phyloP scores from a whole-genome alignment of 2,113 vertebrate species.

The Tiliqua scincoides region DNA sequence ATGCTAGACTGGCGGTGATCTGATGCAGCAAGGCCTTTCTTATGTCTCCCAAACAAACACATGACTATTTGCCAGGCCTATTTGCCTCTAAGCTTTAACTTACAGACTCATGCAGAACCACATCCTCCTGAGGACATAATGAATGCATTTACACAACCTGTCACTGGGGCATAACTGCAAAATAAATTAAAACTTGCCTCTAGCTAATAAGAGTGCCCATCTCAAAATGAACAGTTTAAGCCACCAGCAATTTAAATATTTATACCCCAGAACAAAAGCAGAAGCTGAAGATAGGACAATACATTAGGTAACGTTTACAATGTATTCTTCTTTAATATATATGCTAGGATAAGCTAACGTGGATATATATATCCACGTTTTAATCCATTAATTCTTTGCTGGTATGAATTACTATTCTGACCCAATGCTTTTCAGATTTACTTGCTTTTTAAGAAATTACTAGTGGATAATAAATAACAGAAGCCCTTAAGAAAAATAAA shows the following conservation, averaged over 20 bases:
- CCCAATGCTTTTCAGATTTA: not conserved
- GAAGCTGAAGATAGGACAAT: not conserved
- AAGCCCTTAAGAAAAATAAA: not conserved
- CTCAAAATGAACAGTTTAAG: slow-evolving; percentile 37
- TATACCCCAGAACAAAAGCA: slow-evolving; percentile 1
- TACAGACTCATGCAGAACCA: not conserved
- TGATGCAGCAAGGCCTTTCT: not conserved
- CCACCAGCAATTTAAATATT: slow-evolving; percentile 35
- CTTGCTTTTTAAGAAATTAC: not conserved
- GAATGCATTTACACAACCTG: slow-evolving; percentile 29
- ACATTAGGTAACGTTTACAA: not conserved
- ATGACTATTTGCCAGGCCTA: not conserved
- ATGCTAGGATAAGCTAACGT: not conserved
- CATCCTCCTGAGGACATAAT: not conserved
- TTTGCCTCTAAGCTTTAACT: not conserved
- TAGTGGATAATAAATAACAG: not conserved
- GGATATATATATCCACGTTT: not conserved
- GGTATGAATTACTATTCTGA: not conserved
- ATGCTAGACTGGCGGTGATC: not conserved
- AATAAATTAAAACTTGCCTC: slow-evolving; percentile 31
- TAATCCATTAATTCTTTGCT: not conserved
- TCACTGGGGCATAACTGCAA: slow-evolving; percentile 19
- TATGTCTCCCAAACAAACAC: not conserved
- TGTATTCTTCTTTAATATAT: not conserved
- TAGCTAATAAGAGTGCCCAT: slow-evolving; percentile 35